phyloP scores from a whole-genome alignment of 2,797 vertebrate species.

The Danio kyathit region DNA sequence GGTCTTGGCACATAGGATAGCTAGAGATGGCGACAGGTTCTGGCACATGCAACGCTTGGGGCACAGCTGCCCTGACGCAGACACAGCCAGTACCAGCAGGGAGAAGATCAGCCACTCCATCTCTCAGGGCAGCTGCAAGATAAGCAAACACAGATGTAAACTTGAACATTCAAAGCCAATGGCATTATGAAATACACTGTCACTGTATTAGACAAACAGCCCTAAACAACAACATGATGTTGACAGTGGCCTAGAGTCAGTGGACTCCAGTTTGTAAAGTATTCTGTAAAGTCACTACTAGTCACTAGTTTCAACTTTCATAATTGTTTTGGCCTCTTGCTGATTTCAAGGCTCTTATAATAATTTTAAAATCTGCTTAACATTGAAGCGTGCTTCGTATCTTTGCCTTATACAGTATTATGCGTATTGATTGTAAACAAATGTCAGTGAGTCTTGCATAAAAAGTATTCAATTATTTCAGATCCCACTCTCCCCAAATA shows the following conservation, averaged over 20 bases:
- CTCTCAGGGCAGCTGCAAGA: conserved; percentile 70
- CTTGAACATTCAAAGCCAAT: background rate
- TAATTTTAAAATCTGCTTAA: background rate
- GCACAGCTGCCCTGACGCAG: conserved; percentile 84
- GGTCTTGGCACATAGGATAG: conserved; percentile 90
- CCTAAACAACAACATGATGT: background rate
- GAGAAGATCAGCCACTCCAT: conserved; percentile 87
- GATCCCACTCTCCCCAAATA: too few relatives aligned
- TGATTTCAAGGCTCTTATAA: background rate
- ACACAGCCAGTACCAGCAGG: conserved; percentile 82
- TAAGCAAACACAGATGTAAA: conserved; percentile 47
- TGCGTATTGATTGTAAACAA: too few relatives aligned
- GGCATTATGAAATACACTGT: background rate
- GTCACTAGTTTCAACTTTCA: background rate
- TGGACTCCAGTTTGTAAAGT: background rate
- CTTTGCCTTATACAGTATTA: too few relatives aligned
- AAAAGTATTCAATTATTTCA: too few relatives aligned
- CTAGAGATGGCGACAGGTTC: conserved; percentile 88
- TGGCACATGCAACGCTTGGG: conserved; percentile 92
- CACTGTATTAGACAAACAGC: background rate
- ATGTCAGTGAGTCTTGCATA: too few relatives aligned
- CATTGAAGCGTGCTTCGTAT: too few relatives aligned
- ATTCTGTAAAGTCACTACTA: background rate
- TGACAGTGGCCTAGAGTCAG: background rate
- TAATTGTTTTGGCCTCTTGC: background rate